phyloP scores from a whole-genome alignment of 2,888 invertebrate species.

The Lasius platythorax region DNA sequence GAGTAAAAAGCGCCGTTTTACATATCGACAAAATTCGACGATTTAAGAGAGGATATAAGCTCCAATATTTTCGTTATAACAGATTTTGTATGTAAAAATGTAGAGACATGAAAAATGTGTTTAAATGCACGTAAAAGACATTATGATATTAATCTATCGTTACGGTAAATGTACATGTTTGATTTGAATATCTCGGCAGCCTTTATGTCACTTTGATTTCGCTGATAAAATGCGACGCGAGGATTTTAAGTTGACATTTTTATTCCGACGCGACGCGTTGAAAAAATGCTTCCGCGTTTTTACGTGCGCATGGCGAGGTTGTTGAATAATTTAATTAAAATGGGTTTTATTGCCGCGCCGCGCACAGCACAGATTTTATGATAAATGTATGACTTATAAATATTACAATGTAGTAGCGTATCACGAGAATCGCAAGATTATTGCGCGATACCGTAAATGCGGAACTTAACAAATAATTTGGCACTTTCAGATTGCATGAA shows the following conservation, averaged over 20 bases:
- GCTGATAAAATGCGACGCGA: neutral
- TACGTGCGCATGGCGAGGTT: neutral
- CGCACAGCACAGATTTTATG: constrained; percentile 29
- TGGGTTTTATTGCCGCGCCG: constrained; percentile 19
- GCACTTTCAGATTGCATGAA: neutral
- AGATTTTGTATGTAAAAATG: neutral
- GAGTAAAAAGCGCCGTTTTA: neutral
- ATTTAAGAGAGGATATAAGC: neutral
- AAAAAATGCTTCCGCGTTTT: constrained; percentile 9
- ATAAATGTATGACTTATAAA: constrained; percentile 19
- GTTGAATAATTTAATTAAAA: constrained; percentile 41
- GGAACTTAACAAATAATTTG: neutral
- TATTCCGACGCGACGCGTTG: neutral
- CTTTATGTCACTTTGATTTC: neutral
- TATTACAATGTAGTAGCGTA: neutral
- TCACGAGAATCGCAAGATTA: constrained; percentile 8
- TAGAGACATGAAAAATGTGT: neutral
- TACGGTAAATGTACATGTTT: neutral
- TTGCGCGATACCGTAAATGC: neutral
- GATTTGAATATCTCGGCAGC: neutral
- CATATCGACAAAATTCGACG: neutral
- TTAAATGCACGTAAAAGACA: neutral
- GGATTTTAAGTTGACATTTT: constrained; percentile 32
- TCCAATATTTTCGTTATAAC: neutral
- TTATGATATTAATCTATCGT: neutral